Evolutionary conservation across 2,113 vertebrate species (phyloP), one percentile per base, ranked within the genome.

Genomic region (Cisticola juncidis): DNA sequence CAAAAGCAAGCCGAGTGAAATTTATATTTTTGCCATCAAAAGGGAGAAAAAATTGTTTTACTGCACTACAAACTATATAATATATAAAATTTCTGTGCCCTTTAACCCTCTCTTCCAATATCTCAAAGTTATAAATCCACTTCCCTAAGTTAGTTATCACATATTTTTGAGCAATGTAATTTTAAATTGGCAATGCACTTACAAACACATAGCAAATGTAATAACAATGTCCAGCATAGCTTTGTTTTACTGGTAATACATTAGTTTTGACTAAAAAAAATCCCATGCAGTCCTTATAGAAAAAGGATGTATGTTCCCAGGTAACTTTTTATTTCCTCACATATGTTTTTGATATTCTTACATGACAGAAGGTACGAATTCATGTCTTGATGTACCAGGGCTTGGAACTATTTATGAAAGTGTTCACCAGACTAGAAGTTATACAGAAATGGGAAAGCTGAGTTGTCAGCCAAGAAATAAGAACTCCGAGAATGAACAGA

Each of bases 401-500:
- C 88, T 98, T 72, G 91, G 96, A 96, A 96, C 95, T 83, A 97
- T 91, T 93, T 98, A 97, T 96, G 98, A 97, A 98, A 99, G 98
- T 97, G 91, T 97, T 96, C 97, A 97, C 92, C 86, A 88, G 96
- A 97, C 94, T 83, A 96, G 96, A 95, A 97, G 90, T 93, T 95
- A 77, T 65, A 96, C 94, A 94, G 93, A 93, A 96, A 96, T 95
- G 88, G 94, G 92, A 91, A 98, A 97, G 87, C 85, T 89, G 88
- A 94, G 70, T 92, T 92, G 90, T 92, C 95, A 96, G 94, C 97
- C 73, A 90, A 97, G 97, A 96, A 97, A 89, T 73, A 98, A 98
- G 96, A 97, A 96, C 88, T 97, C 94, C 57, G 98, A 98, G 97
- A 98, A 98, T 95, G 99, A 99, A 94, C 98, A 98, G 95, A 97